These are phyloP conservation scores for Sparus aurata DNA, from an alignment of 2,797 vertebrate genomes.

Conservation along the genomic window DNA sequence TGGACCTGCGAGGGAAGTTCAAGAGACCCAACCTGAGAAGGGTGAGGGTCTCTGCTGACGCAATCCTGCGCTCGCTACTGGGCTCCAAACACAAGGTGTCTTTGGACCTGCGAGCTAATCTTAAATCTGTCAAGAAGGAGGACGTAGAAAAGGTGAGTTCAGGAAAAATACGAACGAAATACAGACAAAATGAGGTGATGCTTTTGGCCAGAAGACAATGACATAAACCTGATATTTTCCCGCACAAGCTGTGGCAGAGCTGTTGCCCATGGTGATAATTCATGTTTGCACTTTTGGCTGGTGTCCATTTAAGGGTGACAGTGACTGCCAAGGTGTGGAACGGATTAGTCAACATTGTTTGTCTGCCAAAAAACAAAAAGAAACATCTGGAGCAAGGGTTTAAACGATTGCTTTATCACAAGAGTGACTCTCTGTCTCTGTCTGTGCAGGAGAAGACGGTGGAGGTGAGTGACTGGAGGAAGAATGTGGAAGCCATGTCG, in stretches of 20 bases:
- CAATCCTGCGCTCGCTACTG: conserved; percentile 95
- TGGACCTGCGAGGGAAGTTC: conserved; percentile 96
- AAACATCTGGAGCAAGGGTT: background rate
- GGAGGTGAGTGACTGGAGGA: conserved; percentile 97
- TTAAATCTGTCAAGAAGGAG: conserved; percentile 99
- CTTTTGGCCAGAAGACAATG: background rate
- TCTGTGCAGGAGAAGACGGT: conserved; percentile 91
- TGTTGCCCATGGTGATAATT: background rate
- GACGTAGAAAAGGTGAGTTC: conserved; percentile 94
- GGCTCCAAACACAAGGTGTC: conserved; percentile 99
- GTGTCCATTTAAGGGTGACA: background rate
- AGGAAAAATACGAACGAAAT: background rate
- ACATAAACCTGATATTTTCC: background rate
- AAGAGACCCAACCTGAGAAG: conserved; percentile 93
- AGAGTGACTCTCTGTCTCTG: too few relatives aligned
- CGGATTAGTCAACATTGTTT: background rate
- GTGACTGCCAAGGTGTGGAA: background rate
- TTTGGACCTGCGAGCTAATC: conserved; percentile 95
- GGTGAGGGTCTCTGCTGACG: conserved; percentile 94
- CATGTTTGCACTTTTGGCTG: background rate
- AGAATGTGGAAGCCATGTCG: conserved; percentile 98
- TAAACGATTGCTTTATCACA: background rate
- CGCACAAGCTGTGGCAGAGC: background rate
- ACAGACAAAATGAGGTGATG: background rate
- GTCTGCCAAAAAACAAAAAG: background rate